Evolutionary conservation across 2,113 vertebrate species (phyloP), one percentile per base, ranked within the genome.

Genomic region (Coturnix japonica): DNA sequence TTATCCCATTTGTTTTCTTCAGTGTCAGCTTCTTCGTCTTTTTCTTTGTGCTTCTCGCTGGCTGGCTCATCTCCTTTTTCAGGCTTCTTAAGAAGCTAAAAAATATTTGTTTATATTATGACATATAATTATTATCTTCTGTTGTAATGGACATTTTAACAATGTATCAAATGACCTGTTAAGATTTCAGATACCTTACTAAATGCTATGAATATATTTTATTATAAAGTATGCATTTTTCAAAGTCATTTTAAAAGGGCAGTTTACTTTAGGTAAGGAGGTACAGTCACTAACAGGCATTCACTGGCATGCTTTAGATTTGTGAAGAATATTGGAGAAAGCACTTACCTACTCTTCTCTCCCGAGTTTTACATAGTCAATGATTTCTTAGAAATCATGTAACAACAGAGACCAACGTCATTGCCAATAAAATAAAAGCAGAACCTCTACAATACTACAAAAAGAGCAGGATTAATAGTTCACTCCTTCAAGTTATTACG

Each of bases 11-110:
- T 98, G 69, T 86, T 97, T 56, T 98, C 98, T 69, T 99, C 98
- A 17, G 25, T 56, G 47, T 98, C 98, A 51, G 93, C 96, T 35
- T 98, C 96, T 87, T 99, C 98, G 72, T 95, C 97, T 98, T 98
- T 98, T 76, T 98, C 98, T 95, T 98, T 99, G 30, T 98, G 95
- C 54, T 98, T 98, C 93, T 99, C 99, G 72, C 96, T 96, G 77
- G 97, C 94, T 74, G 96, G 87, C 19, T 99, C 99, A 61, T 99
- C 99, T 74, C 98, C 99, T 84, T 98, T 98, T 95, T 99, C 99
- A 75, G 98, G 98, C 89, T 99, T 99, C 96, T 99, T 99, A 95
- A 99, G 98, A 92, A 99, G 98, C 99, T 99, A 93, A 94, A 89
- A 83, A 95, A 97, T 84, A 90, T 97, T 96, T 78, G 30, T 72